Base-by-base conservation (phyloP, 2,797 vertebrate genomes). In the Artibeus jamaicensis region DNA sequence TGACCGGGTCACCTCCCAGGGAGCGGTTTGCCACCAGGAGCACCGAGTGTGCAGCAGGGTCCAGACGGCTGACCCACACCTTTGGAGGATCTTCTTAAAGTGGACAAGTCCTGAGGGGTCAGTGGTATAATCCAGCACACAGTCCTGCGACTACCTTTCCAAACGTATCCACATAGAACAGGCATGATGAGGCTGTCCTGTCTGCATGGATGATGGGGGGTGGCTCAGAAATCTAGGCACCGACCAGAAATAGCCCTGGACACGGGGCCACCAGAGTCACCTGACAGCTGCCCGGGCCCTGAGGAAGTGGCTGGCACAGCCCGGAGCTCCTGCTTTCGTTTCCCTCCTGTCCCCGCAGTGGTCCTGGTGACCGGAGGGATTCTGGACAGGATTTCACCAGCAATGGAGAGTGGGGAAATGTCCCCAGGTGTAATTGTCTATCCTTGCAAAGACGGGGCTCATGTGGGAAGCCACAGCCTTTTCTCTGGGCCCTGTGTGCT, bases 401-500 rank as follows among this genome's bases (percentile, higher is more conserved):
- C 83, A 11, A 0, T 11, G 9, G 78, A 62, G 79, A 24, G 5
- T 1, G 5, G 55, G 37, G 37, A 15, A 5, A n/a, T 6, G 12
- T 8, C 18, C 50, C 16, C 26, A 0, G 12, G n/a, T 18, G 14
- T 37, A 32, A 39, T 1, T 16, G 55, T 19, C 74, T 24, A 78
- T 73, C 70, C 39, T 70, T 77, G 32, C 79, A 26, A 26, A 71
- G 39, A 6, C 0, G 0, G 24, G 9, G 46, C 59, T 89, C 73
- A 24, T 32, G 1, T 16, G 34, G 74, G 68, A 42, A 81, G 50
- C 44, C 15, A 34, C 39, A 37, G 48, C 68, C 12, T 32, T 68
- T 7, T 8, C 79, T 14, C 10, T 0, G 14, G 24, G 46, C 24
- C 21, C 12, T 1, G 0, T 5, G 1, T 15, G 12, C 19, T 15